A percentile compares a stretch with the other conserved stretches of the same genome.
Conservation (phyloP, 2,797 vertebrate species). For the Geotrypetes seraphini region DNA sequence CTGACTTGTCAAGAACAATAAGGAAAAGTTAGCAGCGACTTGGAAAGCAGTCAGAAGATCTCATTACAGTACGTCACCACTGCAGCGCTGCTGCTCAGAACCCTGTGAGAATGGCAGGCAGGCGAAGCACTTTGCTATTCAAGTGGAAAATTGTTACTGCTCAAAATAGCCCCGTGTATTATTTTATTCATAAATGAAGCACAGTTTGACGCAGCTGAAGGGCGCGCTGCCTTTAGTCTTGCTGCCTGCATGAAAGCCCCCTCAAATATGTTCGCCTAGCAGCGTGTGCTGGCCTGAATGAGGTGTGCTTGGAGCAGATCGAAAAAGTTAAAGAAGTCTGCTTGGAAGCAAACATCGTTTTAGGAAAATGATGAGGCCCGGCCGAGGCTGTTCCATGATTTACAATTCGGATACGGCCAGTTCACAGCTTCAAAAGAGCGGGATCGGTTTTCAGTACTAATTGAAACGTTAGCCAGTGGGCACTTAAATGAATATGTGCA, state of each 20-base stretch:
- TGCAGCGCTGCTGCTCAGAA: constrained; percentile 5
- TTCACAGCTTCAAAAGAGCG: too few relatives aligned
- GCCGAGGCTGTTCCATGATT: too few relatives aligned
- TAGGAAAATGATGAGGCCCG: too few relatives aligned
- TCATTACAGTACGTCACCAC: constrained; percentile 7
- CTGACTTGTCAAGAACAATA: not conserved
- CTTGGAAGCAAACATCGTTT: too few relatives aligned
- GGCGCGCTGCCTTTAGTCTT: not conserved
- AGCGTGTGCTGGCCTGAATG: too few relatives aligned
- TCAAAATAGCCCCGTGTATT: constrained; percentile 30
- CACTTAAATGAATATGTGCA: too few relatives aligned
- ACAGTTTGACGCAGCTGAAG: constrained; percentile 10
- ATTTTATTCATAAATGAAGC: constrained; percentile 46
- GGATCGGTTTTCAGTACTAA: too few relatives aligned
- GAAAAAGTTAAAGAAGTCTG: too few relatives aligned
- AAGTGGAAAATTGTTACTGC: constrained; percentile 49
- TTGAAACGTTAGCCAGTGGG: too few relatives aligned
- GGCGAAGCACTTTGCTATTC: constrained; percentile 31
- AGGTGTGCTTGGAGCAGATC: too few relatives aligned
- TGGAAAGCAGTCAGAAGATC: constrained; percentile 2
- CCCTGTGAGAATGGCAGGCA: constrained; percentile 11
- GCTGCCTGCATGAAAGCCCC: not conserved
- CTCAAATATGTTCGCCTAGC: too few relatives aligned
- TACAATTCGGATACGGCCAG: too few relatives aligned
- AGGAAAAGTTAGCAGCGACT: constrained; percentile 11